Evolutionary conservation across 1,140 invertebrate species (phyloP).

Genomic region (Drosophila nebulosa): DNA sequence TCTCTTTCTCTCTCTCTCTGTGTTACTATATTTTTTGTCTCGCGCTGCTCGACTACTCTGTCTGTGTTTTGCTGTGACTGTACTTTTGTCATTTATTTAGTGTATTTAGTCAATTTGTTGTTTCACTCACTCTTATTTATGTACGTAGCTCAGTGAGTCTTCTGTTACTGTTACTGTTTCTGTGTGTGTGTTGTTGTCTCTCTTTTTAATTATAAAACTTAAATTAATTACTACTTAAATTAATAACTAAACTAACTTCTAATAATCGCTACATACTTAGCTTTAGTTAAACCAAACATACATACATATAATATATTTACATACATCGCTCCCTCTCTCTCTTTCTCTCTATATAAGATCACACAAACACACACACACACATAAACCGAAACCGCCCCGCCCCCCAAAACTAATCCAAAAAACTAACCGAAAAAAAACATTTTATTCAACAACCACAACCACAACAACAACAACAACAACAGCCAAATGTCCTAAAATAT

Average conservation of each 20-base stretch:
- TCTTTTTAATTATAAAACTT: neutral
- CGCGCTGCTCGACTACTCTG: constrained; percentile 8
- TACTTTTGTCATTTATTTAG: neutral
- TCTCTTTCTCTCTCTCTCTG: neutral
- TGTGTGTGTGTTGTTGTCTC: neutral
- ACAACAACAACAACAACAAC: neutral
- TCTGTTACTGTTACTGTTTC: neutral
- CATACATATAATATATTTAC: neutral
- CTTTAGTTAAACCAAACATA: neutral
- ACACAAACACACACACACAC: constrained; percentile 8
- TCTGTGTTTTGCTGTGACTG: neutral
- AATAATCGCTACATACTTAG: neutral
- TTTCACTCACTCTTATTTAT: neutral
- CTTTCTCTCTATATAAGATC: neutral
- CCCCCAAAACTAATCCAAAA: neutral
- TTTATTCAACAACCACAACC: neutral
- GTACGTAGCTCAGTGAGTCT: neutral
- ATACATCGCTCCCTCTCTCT: too few species aligned
- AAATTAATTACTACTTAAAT: neutral
- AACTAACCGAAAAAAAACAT: neutral
- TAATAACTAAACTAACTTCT: neutral
- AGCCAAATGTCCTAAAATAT: neutral
- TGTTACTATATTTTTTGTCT: neutral
- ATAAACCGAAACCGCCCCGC: neutral
- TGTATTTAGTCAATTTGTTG: neutral